Base-by-base conservation (phyloP, 1,140 invertebrate genomes). In the Trissolcus basalis region DNA sequence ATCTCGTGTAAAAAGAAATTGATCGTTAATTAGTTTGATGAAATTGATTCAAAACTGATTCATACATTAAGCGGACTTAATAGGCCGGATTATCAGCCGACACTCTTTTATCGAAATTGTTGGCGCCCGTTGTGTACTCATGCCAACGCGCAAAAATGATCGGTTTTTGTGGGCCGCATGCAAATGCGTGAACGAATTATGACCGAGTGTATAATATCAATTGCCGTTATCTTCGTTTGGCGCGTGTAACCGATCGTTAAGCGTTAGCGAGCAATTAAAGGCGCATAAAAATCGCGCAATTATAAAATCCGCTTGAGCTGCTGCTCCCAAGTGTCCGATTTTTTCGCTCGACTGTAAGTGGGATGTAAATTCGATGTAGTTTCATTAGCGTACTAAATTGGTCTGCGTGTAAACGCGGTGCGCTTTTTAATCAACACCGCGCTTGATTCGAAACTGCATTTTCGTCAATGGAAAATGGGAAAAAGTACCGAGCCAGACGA, bases 21-120 rank as follows among this genome's bases (percentile, higher is more conserved):
- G 49, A 47, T 39, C 36, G 49, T 54, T 60, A 69, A 61, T 60
- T 54, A 69, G 27, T 49, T 54, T 11, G 41, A 16, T 35, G 35
- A 49, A 16, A 55, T 43, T 60, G 35, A 69, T 69, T 69, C 58
- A 59, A 69, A 69, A 54, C 12, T 54, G 43, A 60, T 60, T 60
- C 60, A 59, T 60, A 51, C 33, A 60, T 69, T 69, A 53, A 60
- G 47, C 49, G 49, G 35, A n/a, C 10, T 54, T 69, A 67, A 67
- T 51, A 58, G 47, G 27, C 5, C 12, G 10, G 43, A 51, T 67
- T 58, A 67, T 44, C 47, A 27, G 54, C 14, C 13, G 36, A 11
- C 33, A 43, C 51, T 43, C 45, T 56, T 65, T 65, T 49, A 49
- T 48, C 27, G 11, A 49, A 65, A 65, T 65, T 55, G 27, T 27